phyloP scores from a whole-genome alignment of 2,888 invertebrate species.

The Thysanoteuthis rhombus region DNA sequence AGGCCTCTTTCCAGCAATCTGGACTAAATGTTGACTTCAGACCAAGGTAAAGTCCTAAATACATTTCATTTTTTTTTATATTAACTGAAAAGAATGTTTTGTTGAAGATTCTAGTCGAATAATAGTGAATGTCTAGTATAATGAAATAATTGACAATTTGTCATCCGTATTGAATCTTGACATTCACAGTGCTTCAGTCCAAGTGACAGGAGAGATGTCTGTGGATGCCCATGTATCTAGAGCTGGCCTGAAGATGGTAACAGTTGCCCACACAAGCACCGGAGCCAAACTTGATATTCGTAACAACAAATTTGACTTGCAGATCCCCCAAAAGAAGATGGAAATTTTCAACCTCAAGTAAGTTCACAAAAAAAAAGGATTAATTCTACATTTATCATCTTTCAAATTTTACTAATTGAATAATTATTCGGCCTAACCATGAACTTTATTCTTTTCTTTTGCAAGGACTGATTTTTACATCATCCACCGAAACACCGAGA shows the following conservation, averaged over 20 bases:
- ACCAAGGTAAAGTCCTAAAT: constrained; percentile 74
- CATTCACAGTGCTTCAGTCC: constrained; percentile 79
- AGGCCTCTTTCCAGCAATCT: constrained; percentile 77
- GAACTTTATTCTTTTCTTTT: neutral
- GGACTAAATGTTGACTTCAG: constrained; percentile 83
- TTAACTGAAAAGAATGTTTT: neutral
- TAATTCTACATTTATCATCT: neutral
- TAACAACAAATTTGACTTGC: constrained; percentile 76
- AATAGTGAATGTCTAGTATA: too few relatives aligned
- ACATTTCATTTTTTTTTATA: neutral
- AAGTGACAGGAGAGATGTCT: constrained; percentile 85
- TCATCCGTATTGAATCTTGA: neutral
- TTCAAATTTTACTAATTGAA: neutral
- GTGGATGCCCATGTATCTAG: constrained; percentile 83
- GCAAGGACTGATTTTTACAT: constrained; percentile 61
- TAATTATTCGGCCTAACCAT: neutral
- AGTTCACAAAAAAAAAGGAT: constrained; percentile 1
- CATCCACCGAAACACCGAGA: constrained; percentile 70
- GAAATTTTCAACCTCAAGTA: constrained; percentile 82
- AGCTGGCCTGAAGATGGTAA: constrained; percentile 84
- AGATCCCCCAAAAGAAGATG: constrained; percentile 83
- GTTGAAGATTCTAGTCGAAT: neutral
- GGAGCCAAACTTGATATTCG: constrained; percentile 80
- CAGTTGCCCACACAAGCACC: constrained; percentile 85
- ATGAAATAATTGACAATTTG: too few relatives aligned